Conservation (phyloP, 2,113 vertebrate genomes). For the Fulmarus glacialis region DNA sequence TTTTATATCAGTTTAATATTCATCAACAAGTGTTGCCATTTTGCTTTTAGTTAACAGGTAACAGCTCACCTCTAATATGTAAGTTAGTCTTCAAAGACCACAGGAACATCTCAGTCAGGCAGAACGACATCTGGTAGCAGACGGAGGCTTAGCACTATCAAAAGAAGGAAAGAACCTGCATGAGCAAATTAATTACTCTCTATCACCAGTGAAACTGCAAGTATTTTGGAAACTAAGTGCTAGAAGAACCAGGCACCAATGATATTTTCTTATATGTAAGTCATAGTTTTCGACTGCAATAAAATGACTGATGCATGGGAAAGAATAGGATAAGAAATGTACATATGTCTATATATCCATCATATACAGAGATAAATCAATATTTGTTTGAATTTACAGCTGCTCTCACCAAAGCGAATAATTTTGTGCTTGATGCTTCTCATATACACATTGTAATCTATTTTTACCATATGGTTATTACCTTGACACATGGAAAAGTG, state of each 20-base stretch:
- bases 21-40: neutral
- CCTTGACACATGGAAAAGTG: neutral
- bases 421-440: neutral
- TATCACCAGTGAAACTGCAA: slow-evolving; percentile 20
- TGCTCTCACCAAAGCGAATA: neutral
- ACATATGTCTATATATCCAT: neutral
- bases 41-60: neutral
- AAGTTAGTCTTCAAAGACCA: slow-evolving; percentile 94
- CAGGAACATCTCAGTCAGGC: slow-evolving; percentile 91
- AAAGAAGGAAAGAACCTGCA: slow-evolving; percentile 57
- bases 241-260: neutral
- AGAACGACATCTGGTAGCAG: slow-evolving; percentile 91
- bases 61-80: slow-evolving; percentile 80
- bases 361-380: neutral
- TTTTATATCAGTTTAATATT: neutral
- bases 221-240: neutral
- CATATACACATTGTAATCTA: neutral
- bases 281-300: fast-evolving
- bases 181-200: slow-evolving; percentile 54
- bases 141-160: slow-evolving; percentile 70
- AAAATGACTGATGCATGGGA: neutral
- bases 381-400: neutral
- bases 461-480: neutral
- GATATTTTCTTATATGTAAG: neutral
- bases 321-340: neutral